Evolutionary conservation across 2,888 invertebrate genomes (phyloP).

Genomic region (Lamellibrachia satsuma): DNA sequence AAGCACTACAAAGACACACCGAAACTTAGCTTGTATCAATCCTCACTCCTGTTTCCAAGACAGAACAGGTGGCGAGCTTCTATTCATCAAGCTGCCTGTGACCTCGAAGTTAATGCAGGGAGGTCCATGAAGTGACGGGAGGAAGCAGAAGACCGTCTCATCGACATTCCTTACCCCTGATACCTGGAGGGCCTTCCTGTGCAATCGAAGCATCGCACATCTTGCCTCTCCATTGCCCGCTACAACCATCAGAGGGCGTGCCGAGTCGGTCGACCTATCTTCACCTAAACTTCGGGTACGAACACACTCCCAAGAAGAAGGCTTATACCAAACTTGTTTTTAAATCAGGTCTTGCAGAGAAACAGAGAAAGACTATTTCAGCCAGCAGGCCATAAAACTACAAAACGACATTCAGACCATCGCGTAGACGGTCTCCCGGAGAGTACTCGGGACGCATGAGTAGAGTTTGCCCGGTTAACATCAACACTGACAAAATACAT

Average conservation of each 20-base stretch:
- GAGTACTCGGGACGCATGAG: background rate
- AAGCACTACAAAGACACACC: background rate
- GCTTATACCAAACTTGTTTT: background rate
- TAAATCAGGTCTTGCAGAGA: too few species aligned
- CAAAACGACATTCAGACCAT: background rate
- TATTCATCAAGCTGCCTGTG: background rate
- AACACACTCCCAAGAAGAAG: background rate
- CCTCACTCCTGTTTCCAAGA: background rate
- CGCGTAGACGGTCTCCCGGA: background rate
- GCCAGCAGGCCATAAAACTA: too few species aligned
- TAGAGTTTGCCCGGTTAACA: background rate
- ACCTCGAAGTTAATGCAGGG: background rate
- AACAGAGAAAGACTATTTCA: too few species aligned
- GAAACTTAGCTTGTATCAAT: background rate
- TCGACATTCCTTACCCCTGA: background rate
- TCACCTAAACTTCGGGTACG: background rate
- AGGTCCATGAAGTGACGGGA: background rate
- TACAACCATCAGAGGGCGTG: background rate
- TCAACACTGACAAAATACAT: background rate
- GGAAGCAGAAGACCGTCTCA: background rate
- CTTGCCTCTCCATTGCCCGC: background rate
- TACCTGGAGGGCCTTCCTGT: background rate
- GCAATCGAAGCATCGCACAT: background rate
- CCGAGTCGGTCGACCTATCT: background rate
- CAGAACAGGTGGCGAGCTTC: background rate